Evolutionary conservation across 2,888 invertebrate genomes (phyloP), one percentile per base, ranked within the genome.

Genomic region (Diloba caeruleocephala): DNA sequence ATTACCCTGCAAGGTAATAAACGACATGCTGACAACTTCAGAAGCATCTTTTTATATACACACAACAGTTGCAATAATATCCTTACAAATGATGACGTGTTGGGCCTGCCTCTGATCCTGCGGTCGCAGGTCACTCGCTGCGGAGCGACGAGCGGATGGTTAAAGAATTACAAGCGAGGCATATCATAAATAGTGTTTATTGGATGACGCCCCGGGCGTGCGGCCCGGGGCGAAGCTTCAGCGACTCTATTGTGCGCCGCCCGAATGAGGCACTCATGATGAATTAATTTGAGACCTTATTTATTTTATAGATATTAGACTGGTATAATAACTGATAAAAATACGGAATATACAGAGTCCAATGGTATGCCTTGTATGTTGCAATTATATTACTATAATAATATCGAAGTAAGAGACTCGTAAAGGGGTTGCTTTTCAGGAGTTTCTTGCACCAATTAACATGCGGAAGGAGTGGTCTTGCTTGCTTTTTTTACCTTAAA

Each of bases 241-340:
- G 28, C 28, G 38, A 29, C 28, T 28, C 25, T 10, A 8, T 37
- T 44, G 36, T 37, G 14, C 10, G 1, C 25, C 10, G 42, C 8
- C n/a, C 8, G 14, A 13, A 1, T 13, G 10, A 8, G 3, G 8
- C 8, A 15, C 13, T n/a, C 4, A 13, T 61, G 43, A 44, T 37
- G 28, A 29, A 44, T 44, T 32, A 29, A 61, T 54, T 43, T 36
- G 34, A 48, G 5, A 6, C 5, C 5, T 12, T 31, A 26, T 42
- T n/a, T 49, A 19, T 42, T 21, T 21, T 21, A 10, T 4, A 8
- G 3, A 36, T 6, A 2, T 13, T 31, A 29, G 23, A 17, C 2
- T 7, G 15, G n/a, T n/a, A n/a, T 19, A 21, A n/a, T 14, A 17
- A 10, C 3, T 9, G n/a, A n/a, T n/a, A n/a, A n/a, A n/a, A n/a